Conservation (phyloP, 2,797 vertebrate genomes). For the Anisognathus igniventris region DNA sequence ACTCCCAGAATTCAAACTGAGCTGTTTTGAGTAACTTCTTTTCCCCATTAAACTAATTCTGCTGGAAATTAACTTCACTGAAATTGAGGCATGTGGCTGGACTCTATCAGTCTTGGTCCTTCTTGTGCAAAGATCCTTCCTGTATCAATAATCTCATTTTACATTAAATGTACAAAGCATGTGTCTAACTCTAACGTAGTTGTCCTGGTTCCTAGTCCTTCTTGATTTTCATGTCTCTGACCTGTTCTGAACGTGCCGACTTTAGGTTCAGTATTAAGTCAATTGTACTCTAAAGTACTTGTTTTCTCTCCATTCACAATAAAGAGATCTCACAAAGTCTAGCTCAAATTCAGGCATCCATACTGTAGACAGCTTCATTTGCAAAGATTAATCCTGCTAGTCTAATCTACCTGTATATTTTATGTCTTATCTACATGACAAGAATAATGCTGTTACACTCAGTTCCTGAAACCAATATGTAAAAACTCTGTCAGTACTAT, state of each 20-base stretch:
- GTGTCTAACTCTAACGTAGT: neutral
- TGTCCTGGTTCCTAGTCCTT: neutral
- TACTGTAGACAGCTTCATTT: neutral
- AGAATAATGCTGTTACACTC: neutral
- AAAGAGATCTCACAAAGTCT: neutral
- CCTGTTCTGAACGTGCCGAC: rapidly evolving
- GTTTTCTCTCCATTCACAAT: neutral
- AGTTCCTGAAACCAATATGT: neutral
- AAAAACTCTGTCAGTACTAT: neutral
- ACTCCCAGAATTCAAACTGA: neutral
- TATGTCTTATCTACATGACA: neutral
- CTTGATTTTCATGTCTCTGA: neutral
- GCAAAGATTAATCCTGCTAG: neutral
- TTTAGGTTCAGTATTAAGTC: neutral
- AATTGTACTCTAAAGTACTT: neutral
- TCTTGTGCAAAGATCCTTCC: neutral
- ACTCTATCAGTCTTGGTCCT: neutral
- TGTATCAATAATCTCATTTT: neutral
- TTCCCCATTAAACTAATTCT: neutral
- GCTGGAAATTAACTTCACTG: neutral
- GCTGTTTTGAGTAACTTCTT: neutral
- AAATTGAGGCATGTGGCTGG: neutral
- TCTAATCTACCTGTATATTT: neutral
- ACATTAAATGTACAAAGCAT: rapidly evolving
- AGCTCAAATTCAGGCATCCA: neutral